Percentiles rank a stretch among this genome's conserved stretches.
These are phyloP conservation scores for Lasaia peninsularis DNA, from an alignment of 1,140 invertebrate genomes.

Conservation along the genomic window DNA sequence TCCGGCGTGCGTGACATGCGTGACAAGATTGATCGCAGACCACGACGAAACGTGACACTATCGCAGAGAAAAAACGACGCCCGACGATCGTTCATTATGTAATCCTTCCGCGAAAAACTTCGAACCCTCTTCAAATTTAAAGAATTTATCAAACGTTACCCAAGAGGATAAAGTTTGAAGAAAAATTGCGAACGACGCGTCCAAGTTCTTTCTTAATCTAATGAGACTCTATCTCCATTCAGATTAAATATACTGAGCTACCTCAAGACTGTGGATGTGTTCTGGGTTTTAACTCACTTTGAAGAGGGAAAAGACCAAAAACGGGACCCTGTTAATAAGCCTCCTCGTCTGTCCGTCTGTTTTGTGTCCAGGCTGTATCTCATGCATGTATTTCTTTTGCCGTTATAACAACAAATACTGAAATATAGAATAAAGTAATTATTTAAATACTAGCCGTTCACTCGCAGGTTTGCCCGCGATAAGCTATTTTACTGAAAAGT, in stretches of 20 bases:
- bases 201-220: neutral
- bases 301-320: too few relatives aligned
- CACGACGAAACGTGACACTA: neutral
- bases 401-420: too few relatives aligned
- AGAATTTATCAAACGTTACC: neutral
- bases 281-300: too few relatives aligned
- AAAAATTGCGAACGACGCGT: neutral
- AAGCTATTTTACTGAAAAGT: too few relatives aligned
- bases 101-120: slow-evolving; percentile 10
- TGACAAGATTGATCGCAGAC: neutral
- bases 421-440: too few relatives aligned
- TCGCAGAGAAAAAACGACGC: neutral
- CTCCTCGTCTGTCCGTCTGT: too few relatives aligned
- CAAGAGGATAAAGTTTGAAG: slow-evolving; percentile 3
- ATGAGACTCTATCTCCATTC: neutral
- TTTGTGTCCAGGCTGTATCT: too few relatives aligned
- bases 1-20: neutral
- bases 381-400: too few relatives aligned
- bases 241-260: neutral
- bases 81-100: slow-evolving; percentile 5
- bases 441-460: too few relatives aligned
- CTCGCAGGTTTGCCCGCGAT: too few relatives aligned
- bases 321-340: too few relatives aligned
- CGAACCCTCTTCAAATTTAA: slow-evolving; percentile 7
- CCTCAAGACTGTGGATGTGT: too few relatives aligned